phyloP scores from a whole-genome alignment of 2,797 vertebrate species.

The Hybognathus amarus region DNA sequence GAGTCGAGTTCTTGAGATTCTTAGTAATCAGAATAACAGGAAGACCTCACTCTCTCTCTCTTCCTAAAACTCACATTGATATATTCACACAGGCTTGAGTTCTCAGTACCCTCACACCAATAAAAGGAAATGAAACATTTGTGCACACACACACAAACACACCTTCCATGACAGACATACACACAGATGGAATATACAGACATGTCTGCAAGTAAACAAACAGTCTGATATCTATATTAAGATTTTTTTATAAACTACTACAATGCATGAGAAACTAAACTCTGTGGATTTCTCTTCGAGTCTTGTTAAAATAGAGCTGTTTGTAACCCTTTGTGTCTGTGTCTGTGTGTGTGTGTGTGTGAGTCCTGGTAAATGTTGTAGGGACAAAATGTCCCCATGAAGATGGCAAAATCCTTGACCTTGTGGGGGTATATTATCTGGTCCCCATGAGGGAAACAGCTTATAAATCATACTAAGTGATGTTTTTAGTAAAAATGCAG shows the following conservation, averaged over 20 bases:
- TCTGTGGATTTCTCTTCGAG: not conserved
- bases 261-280: not conserved
- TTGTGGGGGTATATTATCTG: not conserved
- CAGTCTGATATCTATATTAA: not conserved
- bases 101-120: constrained; percentile 52
- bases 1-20: constrained; percentile 78
- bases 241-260: not conserved
- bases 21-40: constrained; percentile 79
- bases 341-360: not conserved
- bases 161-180: constrained; percentile 5
- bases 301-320: not conserved
- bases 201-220: constrained; percentile 7
- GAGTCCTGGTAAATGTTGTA: not conserved
- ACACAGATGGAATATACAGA: not conserved
- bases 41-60: constrained; percentile 65
- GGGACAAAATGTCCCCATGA: not conserved
- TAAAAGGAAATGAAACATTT: constrained; percentile 46
- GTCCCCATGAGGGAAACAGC: too few relatives aligned
- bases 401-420: not conserved
- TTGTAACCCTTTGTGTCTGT: constrained; percentile 19
- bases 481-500: not conserved
- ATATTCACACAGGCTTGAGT: constrained; percentile 36
- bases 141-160: constrained; percentile 32
- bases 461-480: too few relatives aligned
- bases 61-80: constrained; percentile 32